These are phyloP conservation scores for Gorsachius goisagi DNA, from an alignment of 2,113 vertebrate species.

Conservation along the genomic window DNA sequence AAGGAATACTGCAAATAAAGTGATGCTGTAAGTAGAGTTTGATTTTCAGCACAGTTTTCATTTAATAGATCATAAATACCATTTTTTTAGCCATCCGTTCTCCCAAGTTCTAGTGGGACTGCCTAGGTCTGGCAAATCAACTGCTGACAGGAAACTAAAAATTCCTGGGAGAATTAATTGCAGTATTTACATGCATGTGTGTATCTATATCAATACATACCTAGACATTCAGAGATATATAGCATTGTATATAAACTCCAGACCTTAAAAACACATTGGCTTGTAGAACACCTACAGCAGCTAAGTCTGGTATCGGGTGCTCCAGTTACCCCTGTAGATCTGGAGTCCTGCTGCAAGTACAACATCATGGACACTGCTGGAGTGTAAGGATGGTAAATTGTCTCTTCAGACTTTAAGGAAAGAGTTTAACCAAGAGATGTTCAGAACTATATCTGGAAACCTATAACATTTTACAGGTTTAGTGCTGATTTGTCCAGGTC, in stretches of 20 bases:
- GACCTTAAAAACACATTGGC: background rate
- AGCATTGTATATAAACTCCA: background rate
- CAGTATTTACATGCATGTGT: background rate
- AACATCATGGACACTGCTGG: background rate
- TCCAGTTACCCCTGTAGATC: background rate
- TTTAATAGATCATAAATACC: slow-evolving; percentile 19
- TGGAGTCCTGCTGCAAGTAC: background rate
- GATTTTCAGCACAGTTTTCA: slow-evolving; percentile 10
- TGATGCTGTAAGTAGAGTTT: background rate
- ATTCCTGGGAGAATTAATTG: background rate
- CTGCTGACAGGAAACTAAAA: background rate
- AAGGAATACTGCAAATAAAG: slow-evolving; percentile 21
- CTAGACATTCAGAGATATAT: background rate
- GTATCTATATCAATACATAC: background rate
- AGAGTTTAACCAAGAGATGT: background rate
- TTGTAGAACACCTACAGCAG: background rate
- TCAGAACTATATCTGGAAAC: background rate
- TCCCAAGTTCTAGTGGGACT: background rate
- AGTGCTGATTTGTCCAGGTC: background rate
- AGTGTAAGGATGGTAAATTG: background rate
- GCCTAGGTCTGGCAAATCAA: background rate
- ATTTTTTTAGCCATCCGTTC: background rate
- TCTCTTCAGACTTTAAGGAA: background rate
- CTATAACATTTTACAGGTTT: background rate
- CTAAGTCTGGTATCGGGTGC: background rate